Evolutionary conservation across 2,113 vertebrate species (phyloP).

Genomic region (Channa maculata): DNA sequence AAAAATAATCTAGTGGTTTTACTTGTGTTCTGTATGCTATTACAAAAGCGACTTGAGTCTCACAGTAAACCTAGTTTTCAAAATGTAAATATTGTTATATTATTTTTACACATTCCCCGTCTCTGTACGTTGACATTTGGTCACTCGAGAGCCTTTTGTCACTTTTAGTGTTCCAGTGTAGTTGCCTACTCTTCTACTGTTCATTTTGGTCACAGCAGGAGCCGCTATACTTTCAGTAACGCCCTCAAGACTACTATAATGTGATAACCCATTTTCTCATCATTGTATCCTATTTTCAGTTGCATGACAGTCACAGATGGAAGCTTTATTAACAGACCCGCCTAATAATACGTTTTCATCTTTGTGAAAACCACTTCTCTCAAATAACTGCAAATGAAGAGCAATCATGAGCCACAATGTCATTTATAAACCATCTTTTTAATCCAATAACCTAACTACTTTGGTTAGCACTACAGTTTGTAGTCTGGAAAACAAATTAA

Average conservation of each 20-base stretch:
- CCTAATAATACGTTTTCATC: neutral
- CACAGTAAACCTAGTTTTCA: too few relatives aligned
- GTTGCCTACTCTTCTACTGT: neutral
- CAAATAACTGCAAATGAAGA: neutral
- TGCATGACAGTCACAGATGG: neutral
- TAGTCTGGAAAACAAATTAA: too few relatives aligned
- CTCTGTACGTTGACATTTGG: neutral
- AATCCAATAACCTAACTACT: neutral
- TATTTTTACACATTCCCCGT: too few relatives aligned
- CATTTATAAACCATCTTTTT: neutral
- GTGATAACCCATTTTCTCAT: neutral
- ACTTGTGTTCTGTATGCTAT: too few relatives aligned
- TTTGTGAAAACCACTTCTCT: neutral
- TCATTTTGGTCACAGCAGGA: slow-evolving; percentile 3
- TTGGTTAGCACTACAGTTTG: neutral
- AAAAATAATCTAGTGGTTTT: too few relatives aligned
- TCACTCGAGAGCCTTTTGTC: neutral
- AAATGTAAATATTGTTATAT: too few relatives aligned
- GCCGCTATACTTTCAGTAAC: slow-evolving; percentile 19
- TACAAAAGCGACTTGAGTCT: too few relatives aligned
- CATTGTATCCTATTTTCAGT: neutral
- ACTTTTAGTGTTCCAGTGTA: neutral
- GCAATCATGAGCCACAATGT: neutral
- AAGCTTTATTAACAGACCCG: neutral
- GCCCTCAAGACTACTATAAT: neutral